phyloP scores from a whole-genome alignment of 2,113 vertebrate genomes.

The Trichechus manatus region DNA sequence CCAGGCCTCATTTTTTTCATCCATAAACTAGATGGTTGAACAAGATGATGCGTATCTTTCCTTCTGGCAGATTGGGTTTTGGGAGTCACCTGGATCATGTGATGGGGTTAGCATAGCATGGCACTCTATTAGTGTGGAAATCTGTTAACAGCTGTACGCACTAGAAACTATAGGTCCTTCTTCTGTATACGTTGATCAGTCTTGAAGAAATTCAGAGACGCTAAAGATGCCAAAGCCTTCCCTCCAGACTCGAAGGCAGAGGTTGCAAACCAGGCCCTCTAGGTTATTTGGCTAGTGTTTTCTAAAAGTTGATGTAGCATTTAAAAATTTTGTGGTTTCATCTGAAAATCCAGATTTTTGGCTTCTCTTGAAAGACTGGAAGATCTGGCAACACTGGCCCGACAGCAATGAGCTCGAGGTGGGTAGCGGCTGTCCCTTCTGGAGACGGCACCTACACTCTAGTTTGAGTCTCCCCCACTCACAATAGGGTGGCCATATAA shows the following conservation, averaged over 20 bases:
- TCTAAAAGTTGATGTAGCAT: constrained; percentile 35
- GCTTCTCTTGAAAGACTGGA: constrained; percentile 18
- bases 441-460: not conserved
- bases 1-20: not conserved
- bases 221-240: not conserved
- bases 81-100: not conserved
- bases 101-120: not conserved
- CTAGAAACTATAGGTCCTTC: not conserved
- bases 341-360: constrained; percentile 44
- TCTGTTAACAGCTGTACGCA: not conserved
- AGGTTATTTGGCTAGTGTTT: constrained; percentile 23
- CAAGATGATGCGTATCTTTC: not conserved
- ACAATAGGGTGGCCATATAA: not conserved
- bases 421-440: not conserved
- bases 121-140: not conserved
- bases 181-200: constrained; percentile 12
- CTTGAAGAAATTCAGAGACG: not conserved
- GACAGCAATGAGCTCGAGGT: not conserved
- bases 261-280: not conserved
- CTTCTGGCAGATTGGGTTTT: not conserved
- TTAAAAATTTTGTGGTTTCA: constrained; percentile 36
- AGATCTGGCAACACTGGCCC: not conserved
- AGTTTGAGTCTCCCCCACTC: not conserved
- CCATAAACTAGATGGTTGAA: not conserved
- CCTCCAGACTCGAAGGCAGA: constrained; percentile 42